These are phyloP conservation scores for Polyommatus iphigenia DNA, from an alignment of 2,888 invertebrate species.

Conservation along the genomic window DNA sequence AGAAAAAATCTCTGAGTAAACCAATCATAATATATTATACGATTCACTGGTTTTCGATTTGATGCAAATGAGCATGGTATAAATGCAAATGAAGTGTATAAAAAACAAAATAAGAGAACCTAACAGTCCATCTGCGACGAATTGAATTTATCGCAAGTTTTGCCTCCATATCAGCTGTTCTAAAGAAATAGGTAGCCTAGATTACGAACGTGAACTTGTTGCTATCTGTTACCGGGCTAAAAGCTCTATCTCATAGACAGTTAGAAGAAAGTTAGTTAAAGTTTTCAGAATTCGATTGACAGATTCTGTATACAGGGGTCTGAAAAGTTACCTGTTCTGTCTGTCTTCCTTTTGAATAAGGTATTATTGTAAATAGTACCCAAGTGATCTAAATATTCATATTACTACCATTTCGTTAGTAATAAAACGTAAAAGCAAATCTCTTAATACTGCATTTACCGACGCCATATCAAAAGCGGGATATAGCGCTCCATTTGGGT, in stretches of 20 bases:
- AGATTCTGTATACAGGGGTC: background rate
- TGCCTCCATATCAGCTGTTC: too few relatives aligned
- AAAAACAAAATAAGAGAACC: too few relatives aligned
- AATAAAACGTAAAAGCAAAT: background rate
- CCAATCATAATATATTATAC: background rate
- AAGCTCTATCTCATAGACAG: too few relatives aligned
- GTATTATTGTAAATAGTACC: background rate
- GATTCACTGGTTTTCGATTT: background rate
- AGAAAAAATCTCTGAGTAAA: background rate
- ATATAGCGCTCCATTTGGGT: conserved; percentile 29
- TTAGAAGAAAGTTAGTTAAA: too few relatives aligned
- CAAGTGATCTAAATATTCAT: background rate
- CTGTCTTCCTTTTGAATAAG: background rate
- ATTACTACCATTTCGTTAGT: background rate
- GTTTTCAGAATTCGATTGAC: too few relatives aligned
- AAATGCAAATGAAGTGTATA: too few relatives aligned
- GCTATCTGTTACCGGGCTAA: too few relatives aligned
- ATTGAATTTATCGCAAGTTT: too few relatives aligned
- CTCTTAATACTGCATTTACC: background rate
- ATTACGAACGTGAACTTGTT: too few relatives aligned
- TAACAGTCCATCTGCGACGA: too few relatives aligned
- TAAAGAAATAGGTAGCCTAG: too few relatives aligned
- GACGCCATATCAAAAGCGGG: conserved; percentile 18
- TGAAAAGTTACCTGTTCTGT: background rate
- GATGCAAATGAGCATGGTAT: background rate